These are phyloP conservation scores for Dynastes hyllus DNA, from an alignment of 2,888 invertebrate genomes.

Conservation along the genomic window DNA sequence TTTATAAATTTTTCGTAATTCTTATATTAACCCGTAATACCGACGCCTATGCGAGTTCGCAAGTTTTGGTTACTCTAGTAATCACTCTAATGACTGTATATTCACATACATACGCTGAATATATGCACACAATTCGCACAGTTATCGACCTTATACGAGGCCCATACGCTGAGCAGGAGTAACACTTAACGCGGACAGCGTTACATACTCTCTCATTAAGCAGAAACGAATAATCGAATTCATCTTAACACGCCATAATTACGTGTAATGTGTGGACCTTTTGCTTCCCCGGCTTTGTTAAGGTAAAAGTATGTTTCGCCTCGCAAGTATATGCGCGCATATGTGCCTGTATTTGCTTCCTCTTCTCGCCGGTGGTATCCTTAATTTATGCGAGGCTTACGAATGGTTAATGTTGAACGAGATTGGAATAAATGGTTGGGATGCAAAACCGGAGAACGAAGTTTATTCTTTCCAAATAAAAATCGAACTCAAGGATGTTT, in stretches of 20 bases:
- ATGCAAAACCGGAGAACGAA: not conserved
- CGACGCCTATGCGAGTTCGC: no score
- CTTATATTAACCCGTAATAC: no score
- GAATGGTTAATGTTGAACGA: constrained; percentile 34
- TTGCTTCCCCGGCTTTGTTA: not conserved
- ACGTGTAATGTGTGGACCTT: constrained; percentile 32
- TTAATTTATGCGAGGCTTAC: constrained; percentile 37
- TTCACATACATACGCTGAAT: no score
- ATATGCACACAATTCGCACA: not conserved
- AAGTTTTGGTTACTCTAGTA: no score
- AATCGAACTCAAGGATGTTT: no score
- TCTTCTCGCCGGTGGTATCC: not conserved
- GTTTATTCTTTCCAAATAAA: not conserved
- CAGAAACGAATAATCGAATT: constrained; percentile 43
- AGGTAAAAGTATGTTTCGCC: no score
- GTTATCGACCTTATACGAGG: not conserved
- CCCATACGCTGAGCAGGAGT: not conserved
- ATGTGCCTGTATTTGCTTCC: not conserved
- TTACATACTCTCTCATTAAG: constrained; percentile 46
- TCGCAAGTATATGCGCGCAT: not conserved
- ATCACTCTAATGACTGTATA: no score
- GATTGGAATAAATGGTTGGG: constrained; percentile 30
- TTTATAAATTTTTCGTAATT: no score
- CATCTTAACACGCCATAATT: constrained; percentile 52
- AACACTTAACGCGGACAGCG: not conserved